phyloP scores from a whole-genome alignment of 2,797 vertebrate genomes.

The Mormyrops attenuatus region DNA sequence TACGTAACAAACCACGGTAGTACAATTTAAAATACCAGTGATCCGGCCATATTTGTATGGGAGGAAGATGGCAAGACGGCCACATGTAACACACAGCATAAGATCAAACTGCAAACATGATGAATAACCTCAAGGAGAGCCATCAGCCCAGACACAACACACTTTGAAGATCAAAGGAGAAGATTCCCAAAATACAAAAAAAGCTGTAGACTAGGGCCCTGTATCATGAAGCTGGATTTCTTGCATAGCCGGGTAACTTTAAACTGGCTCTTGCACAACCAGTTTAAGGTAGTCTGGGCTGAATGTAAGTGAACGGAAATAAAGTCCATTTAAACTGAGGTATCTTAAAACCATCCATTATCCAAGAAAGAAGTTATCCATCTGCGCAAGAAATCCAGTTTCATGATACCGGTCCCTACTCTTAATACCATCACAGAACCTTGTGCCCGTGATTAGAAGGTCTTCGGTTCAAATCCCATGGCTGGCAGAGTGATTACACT shows the following conservation, averaged over 20 bases:
- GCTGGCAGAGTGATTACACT: not conserved
- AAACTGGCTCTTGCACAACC: not conserved
- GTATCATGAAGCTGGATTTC: not conserved
- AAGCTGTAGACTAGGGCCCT: not conserved
- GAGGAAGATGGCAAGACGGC: not conserved
- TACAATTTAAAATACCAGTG: not conserved
- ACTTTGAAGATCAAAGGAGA: not conserved
- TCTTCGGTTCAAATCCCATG: not conserved
- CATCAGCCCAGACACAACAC: not conserved
- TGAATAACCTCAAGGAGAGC: not conserved
- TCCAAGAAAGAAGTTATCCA: not conserved
- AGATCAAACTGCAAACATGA: not conserved
- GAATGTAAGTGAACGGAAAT: not conserved
- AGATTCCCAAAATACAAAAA: not conserved
- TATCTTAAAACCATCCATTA: not conserved
- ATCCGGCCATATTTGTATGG: not conserved
- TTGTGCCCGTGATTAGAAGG: not conserved
- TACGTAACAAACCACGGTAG: not conserved
- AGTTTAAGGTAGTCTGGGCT: not conserved
- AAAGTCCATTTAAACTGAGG: not conserved
- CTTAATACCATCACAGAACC: not conserved
- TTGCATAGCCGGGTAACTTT: not conserved
- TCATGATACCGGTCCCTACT: not conserved
- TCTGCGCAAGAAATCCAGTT: not conserved
- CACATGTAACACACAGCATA: not conserved